phyloP scores from a whole-genome alignment of 2,113 vertebrate species.

The Pitta sordida region DNA sequence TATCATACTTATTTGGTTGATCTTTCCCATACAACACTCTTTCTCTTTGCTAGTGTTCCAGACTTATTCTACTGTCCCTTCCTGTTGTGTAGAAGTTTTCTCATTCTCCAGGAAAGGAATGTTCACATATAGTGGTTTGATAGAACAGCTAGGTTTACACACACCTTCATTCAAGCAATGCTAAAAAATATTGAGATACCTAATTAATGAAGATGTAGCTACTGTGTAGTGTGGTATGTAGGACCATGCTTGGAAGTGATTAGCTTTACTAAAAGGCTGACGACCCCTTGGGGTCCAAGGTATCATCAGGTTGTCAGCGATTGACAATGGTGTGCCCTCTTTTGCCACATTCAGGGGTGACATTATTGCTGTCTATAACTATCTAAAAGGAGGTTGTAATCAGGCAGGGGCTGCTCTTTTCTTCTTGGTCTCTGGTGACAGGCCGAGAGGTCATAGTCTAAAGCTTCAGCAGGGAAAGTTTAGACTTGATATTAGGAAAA shows the following conservation, averaged over 20 bases:
- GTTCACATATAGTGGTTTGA: not conserved
- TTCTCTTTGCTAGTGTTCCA: not conserved
- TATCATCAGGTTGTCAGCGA: not conserved
- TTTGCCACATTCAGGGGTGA: not conserved
- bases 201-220: not conserved
- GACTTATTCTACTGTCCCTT: not conserved
- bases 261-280: not conserved
- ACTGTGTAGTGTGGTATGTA: not conserved
- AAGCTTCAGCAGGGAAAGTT: too few species aligned
- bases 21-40: not conserved
- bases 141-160: not conserved
- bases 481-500: too few species aligned
- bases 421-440: too few species aligned
- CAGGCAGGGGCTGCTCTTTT: too few species aligned
- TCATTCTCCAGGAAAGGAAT: not conserved
- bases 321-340: not conserved
- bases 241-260: not conserved
- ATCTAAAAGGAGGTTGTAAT: too few species aligned
- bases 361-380: too few species aligned
- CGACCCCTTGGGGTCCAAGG: not conserved
- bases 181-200: not conserved
- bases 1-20: accelerated
- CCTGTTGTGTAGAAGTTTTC: not conserved
- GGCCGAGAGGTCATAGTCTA: too few species aligned
- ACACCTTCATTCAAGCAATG: not conserved